Evolutionary conservation across 2,888 invertebrate genomes (phyloP), one percentile per base, ranked within the genome.

Genomic region (Apantesis nais): DNA sequence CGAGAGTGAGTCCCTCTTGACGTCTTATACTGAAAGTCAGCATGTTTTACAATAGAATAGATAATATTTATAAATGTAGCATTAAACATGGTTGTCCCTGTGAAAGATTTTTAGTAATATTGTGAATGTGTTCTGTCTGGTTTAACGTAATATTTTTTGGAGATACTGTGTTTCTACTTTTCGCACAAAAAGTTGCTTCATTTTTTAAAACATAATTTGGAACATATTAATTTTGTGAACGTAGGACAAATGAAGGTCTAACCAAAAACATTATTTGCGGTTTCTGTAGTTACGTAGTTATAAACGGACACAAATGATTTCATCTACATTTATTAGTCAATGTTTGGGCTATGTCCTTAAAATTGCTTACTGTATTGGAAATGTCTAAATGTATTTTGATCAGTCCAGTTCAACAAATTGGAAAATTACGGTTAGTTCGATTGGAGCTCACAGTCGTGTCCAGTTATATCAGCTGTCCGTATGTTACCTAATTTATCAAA

Each of bases 341-440:
- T 62, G 11, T 34, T 44, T 52, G 29, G 37, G 37, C 44, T 14
- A 25, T 55, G 41, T 31, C 44, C 16, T 41, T 41, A 62, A 62
- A 70, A 70, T 66, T 55, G 37, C 22, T 66, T 52, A 44, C 55
- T 66, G 34, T 70, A 62, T 39, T 66, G 66, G 70, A 66, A 70
- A 70, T 66, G 55, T 66, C 66, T 62, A 61, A 55, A 58, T 70
- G 44, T 70, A 62, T 66, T 29, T 62, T 55, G 48, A 67, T 55
- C 44, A 48, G 22, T 67, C 48, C 60, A 71, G 71, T 67, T 71
- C 71, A 71, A 39, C 65, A 55, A 71, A 52, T 37, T 68, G 71
- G 71, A 71, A 68, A 68, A 68, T 71, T 68, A 71, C 65, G 52
- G 25, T 37, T 37, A 65, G 39, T 67, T 62, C 41, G 52, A 65